These are phyloP conservation scores for Martes flavigula DNA, from an alignment of 2,797 vertebrate genomes.

Conservation along the genomic window DNA sequence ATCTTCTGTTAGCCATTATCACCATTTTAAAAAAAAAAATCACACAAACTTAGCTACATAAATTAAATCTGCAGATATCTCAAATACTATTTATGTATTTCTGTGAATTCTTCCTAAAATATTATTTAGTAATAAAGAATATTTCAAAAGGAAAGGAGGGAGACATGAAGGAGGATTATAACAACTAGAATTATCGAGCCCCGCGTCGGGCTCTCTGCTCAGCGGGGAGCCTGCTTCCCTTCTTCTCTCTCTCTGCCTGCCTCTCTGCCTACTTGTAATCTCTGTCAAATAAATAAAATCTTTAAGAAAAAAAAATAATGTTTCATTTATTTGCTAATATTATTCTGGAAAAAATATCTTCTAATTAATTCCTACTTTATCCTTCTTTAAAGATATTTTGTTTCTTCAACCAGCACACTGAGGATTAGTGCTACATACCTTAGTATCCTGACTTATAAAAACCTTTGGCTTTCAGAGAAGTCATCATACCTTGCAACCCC, in stretches of 20 bases:
- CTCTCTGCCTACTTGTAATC: too few relatives aligned
- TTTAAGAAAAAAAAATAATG: background rate
- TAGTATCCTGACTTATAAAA: background rate
- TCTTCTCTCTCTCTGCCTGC: too few relatives aligned
- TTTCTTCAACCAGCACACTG: background rate
- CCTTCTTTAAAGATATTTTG: conserved; percentile 25
- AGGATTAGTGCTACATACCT: background rate
- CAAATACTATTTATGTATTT: conserved; percentile 10
- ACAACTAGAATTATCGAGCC: background rate
- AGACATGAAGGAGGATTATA: conserved; percentile 40
- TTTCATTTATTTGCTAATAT: conserved; percentile 54
- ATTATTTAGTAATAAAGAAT: conserved; percentile 14
- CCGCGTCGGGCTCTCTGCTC: too few relatives aligned
- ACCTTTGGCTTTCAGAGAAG: conserved; percentile 2
- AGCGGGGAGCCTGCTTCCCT: too few relatives aligned
- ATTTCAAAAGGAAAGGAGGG: background rate
- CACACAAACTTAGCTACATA: background rate
- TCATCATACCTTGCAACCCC: background rate
- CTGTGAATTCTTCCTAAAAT: conserved; percentile 3
- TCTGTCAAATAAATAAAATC: too few relatives aligned
- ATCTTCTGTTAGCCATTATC: conserved; percentile 54
- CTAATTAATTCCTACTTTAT: conserved; percentile 40
- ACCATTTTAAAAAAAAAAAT: conserved; percentile 62
- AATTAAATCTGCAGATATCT: conserved; percentile 32
- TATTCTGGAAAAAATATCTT: conserved; percentile 20